Conservation (phyloP, 92 coral and sea anemone species). For the Ricordea florida region DNA sequence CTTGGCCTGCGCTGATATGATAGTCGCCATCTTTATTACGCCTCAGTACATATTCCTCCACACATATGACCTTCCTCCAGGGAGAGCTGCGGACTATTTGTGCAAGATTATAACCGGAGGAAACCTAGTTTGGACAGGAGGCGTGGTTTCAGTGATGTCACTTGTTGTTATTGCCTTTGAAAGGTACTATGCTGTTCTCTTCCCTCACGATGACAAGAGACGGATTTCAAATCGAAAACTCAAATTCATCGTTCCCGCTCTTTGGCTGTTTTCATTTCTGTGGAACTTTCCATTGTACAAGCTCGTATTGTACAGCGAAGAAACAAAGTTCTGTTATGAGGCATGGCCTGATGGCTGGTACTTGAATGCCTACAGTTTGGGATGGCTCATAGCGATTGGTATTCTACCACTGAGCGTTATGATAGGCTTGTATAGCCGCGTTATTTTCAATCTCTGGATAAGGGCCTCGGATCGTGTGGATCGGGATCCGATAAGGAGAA, state of each 20-base stretch:
- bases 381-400: slow-evolving; percentile 28
- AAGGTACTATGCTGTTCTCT: slow-evolving; percentile 21
- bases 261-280: slow-evolving; percentile 16
- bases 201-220: slow-evolving; percentile 14
- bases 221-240: slow-evolving; percentile 28
- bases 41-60: slow-evolving; percentile 28
- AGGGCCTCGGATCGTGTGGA: not conserved
- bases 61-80: slow-evolving; percentile 11
- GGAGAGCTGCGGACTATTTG: slow-evolving; percentile 19
- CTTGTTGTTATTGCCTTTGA: slow-evolving; percentile 30
- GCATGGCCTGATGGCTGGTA: slow-evolving; percentile 9
- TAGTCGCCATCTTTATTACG: slow-evolving; percentile 26
- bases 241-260: slow-evolving; percentile 19
- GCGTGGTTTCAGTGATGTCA: slow-evolving; percentile 27
- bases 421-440: slow-evolving; percentile 15
- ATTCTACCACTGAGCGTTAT: slow-evolving; percentile 1
- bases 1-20: slow-evolving; percentile 27
- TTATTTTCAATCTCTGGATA: slow-evolving; percentile 22
- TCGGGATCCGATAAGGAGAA: not conserved
- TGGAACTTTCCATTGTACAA: slow-evolving; percentile 22
- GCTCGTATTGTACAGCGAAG: not conserved
- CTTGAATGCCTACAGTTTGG: slow-evolving; percentile 27
- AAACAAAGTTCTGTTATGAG: slow-evolving; percentile 10
- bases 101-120: slow-evolving; percentile 44
- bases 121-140: slow-evolving; percentile 21